Evolutionary conservation across 2,113 vertebrate species (phyloP), one percentile per base, ranked within the genome.

Genomic region (Brienomyrus brachyistius): DNA sequence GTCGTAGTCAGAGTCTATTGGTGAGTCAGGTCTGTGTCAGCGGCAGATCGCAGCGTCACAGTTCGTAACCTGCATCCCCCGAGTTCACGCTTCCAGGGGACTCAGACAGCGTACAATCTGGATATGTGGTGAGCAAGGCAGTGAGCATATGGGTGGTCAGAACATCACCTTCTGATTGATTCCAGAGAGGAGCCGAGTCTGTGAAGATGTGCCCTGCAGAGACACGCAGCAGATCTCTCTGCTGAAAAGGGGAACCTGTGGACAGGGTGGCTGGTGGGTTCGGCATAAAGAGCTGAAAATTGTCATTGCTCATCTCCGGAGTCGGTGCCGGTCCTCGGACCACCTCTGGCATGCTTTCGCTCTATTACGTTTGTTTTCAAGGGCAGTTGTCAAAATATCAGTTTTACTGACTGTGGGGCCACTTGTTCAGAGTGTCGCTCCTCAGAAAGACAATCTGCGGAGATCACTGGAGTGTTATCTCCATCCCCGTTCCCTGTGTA

Each of bases 321-420:
- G 35, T 48, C 21, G 43, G 45, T n/a, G 82, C 35, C 3, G 82
- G 45, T 13, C 45, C 19, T 5, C 45, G 9, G 45, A 84, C 48
- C 45, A 84, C 45, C 40, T 48, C 82, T 84, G 21, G 7, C 43
- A 48, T 7, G 8, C 35, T 87, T 45, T 35, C 51, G 1, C 48
- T 52, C 51, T 56, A 0, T 54, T 87, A 21, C 85, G 0, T 54
- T 87, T 54, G 45, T n/a, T 87, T 87, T 87, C 51, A 54, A 54
- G 85, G 85, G 85, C 50, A 54, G 85, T 54, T 87, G 85, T 87
- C 50, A 54, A 54, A 56, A 87, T 87, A 87, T 87, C 85, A 87
- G 48, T 54, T 87, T 87, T 27, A 52, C 21, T 15, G 85, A 87
- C 85, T 54, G 85, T 56, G 85, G 50, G 51, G 51, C 54, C 35